A percentile compares a stretch with the other conserved stretches of the same genome.
These are phyloP conservation scores for Oryzias curvinotus DNA, from an alignment of 2,113 vertebrate genomes.

Conservation along the genomic window DNA sequence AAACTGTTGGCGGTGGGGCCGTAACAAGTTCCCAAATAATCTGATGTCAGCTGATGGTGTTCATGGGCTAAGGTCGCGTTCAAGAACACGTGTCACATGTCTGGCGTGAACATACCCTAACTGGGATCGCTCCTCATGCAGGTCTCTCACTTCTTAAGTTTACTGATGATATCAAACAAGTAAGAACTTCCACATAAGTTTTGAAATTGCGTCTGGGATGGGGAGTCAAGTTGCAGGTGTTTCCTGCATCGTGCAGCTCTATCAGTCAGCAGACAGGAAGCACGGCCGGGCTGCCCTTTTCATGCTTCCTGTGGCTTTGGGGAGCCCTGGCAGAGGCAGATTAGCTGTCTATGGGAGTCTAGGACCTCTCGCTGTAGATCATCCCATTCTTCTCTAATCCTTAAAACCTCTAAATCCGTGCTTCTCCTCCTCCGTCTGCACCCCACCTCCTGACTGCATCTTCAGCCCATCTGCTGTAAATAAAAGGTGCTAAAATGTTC, in stretches of 20 bases:
- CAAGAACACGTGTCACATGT: no score
- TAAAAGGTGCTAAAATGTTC: neutral
- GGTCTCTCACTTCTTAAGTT: no score
- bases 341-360: constrained; percentile 24
- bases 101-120: no score
- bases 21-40: no score
- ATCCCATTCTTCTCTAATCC: constrained; percentile 51
- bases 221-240: neutral
- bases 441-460: constrained; percentile 30
- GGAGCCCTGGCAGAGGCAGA: constrained; percentile 44
- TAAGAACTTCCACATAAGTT: no score
- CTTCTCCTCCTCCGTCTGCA: constrained; percentile 35
- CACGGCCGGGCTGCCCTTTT: constrained; percentile 30
- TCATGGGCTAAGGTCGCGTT: no score
- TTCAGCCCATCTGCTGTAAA: constrained; percentile 46
- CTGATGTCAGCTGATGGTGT: no score
- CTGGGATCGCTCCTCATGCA: no score
- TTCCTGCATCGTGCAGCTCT: neutral
- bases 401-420: constrained; percentile 64
- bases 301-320: constrained; percentile 35
- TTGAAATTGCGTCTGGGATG: neutral
- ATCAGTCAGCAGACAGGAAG: constrained; percentile 3
- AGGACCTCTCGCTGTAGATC: constrained; percentile 25
- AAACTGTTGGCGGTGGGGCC: no score
- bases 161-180: no score